These are phyloP conservation scores for Chrysodeixis includens DNA, from an alignment of 2,888 invertebrate species.

Conservation along the genomic window DNA sequence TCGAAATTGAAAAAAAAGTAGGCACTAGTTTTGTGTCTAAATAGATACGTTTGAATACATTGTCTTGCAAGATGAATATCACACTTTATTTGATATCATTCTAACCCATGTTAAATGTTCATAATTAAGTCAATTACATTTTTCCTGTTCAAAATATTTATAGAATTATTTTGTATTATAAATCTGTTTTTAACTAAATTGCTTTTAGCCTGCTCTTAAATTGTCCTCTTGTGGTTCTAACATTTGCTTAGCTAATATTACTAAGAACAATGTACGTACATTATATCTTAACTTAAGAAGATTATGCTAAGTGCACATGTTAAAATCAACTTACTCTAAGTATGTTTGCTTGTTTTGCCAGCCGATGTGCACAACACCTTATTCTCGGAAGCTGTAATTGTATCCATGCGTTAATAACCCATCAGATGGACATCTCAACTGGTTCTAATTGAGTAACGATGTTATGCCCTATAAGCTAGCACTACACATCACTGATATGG, in stretches of 20 bases:
- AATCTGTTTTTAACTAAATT: too few relatives aligned
- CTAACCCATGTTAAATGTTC: too few relatives aligned
- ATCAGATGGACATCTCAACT: slow-evolving; percentile 3
- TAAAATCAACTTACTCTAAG: neutral
- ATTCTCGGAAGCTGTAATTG: slow-evolving; percentile 3
- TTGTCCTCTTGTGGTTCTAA: neutral
- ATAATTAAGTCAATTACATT: too few relatives aligned
- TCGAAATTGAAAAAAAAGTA: too few relatives aligned
- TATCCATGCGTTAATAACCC: neutral
- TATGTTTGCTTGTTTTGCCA: neutral
- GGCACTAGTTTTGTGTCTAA: too few relatives aligned
- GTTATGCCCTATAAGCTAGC: slow-evolving; percentile 5
- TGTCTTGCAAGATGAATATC: too few relatives aligned
- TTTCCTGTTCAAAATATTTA: too few relatives aligned
- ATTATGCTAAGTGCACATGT: neutral
- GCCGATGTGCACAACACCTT: neutral
- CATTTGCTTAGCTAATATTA: neutral
- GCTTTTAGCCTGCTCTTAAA: too few relatives aligned
- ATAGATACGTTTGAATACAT: too few relatives aligned
- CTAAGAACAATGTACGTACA: neutral
- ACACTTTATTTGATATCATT: too few relatives aligned
- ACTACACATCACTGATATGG: neutral
- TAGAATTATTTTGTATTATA: too few relatives aligned
- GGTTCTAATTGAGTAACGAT: slow-evolving; percentile 10
- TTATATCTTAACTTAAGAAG: neutral